Conservation (phyloP, 2,888 invertebrate genomes). For the Tillus elongatus region DNA sequence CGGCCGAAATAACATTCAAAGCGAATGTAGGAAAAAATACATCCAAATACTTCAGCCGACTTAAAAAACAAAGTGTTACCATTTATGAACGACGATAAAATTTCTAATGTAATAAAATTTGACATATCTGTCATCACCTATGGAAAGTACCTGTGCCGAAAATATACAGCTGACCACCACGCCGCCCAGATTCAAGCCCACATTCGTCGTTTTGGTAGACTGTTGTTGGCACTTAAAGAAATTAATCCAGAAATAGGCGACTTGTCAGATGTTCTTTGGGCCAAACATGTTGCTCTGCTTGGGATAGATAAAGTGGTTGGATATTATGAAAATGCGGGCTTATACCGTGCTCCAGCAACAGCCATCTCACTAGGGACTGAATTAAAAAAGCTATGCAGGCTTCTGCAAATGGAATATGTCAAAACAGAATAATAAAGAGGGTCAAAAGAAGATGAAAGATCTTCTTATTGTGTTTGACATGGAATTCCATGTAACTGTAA, state of each 20-base stretch:
- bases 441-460: constrained; percentile 10
- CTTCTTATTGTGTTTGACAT: constrained; percentile 13
- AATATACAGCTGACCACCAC: constrained; percentile 12
- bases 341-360: constrained; percentile 14
- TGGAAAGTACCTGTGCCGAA: constrained; percentile 15
- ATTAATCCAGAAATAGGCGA: constrained; percentile 9
- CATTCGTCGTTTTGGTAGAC: constrained; percentile 13
- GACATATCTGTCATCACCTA: constrained; percentile 15
- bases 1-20: constrained; percentile 5
- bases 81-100: constrained; percentile 12
- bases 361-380: constrained; percentile 14
- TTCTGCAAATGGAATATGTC: constrained; percentile 12
- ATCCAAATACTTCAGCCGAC: constrained; percentile 7
- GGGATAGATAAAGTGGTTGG: constrained; percentile 12
- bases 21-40: constrained; percentile 10
- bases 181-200: constrained; percentile 13
- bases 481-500: constrained; percentile 17
- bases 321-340: constrained; percentile 7
- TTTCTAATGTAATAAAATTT: constrained; percentile 10
- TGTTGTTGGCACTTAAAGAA: constrained; percentile 12
- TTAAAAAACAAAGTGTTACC: constrained; percentile 12
- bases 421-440: constrained; percentile 8
- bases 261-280: constrained; percentile 13
- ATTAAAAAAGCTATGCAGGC: constrained; percentile 14
- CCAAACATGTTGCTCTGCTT: constrained; percentile 8